Conservation (phyloP, 2,113 vertebrate species). For the Rhadina sibilatrix region DNA sequence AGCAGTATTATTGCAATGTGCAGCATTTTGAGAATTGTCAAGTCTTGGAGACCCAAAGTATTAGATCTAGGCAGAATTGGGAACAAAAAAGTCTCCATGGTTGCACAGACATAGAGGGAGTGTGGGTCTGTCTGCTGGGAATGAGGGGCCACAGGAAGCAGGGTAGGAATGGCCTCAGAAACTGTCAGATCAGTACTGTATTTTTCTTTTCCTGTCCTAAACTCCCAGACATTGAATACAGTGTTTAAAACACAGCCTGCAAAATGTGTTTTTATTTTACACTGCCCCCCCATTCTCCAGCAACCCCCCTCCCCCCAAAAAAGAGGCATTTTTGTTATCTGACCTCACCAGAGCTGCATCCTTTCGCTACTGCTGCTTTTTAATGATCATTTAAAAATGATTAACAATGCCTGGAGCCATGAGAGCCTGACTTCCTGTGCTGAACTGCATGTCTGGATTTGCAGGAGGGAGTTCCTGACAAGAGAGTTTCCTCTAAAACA, state of each 20-base stretch:
- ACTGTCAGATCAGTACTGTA: not conserved
- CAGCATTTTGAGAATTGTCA: not conserved
- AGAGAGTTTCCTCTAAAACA: constrained; percentile 44
- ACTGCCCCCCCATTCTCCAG: not conserved
- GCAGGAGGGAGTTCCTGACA: constrained; percentile 41
- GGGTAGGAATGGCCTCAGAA: not conserved
- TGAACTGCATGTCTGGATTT: constrained; percentile 67
- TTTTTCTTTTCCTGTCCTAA: constrained; percentile 11
- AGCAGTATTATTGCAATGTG: not conserved
- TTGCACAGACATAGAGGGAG: not conserved
- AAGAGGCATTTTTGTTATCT: constrained; percentile 60
- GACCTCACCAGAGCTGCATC: constrained; percentile 63
- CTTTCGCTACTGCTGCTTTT: constrained; percentile 16
- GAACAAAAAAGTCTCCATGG: not conserved
- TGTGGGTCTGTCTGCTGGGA: not conserved
- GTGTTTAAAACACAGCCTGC: not conserved
- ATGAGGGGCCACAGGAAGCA: not conserved
- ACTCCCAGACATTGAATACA: not conserved
- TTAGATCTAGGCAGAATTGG: fast-evolving
- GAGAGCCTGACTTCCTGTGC: constrained; percentile 66
- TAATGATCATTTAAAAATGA: constrained; percentile 74
- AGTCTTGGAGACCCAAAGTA: not conserved
- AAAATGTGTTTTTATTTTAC: constrained; percentile 50
- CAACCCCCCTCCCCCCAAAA: fast-evolving
- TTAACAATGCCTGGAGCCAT: constrained; percentile 72